Conservation (phyloP, 2,888 invertebrate species). For the Stegophylla sp. region DNA sequence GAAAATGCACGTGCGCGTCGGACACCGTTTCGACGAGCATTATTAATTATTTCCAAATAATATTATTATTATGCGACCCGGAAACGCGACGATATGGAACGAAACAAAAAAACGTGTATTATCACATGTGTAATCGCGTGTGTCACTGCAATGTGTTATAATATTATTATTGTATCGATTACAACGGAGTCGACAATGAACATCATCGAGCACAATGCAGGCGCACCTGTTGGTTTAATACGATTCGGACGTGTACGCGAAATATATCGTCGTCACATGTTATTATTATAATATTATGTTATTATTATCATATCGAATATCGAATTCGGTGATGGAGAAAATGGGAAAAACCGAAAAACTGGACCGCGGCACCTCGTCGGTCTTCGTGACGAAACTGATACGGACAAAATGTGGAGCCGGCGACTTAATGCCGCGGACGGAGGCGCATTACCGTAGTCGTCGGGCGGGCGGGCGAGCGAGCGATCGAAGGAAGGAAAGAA, state of each 20-base stretch:
- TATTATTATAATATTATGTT: too few species aligned
- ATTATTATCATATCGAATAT: not conserved
- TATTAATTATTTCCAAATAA: too few species aligned
- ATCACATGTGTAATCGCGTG: not conserved
- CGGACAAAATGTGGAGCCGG: too few species aligned
- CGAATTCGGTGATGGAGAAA: not conserved
- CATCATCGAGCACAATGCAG: too few species aligned
- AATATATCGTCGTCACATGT: too few species aligned
- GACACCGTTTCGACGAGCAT: constrained; percentile 63
- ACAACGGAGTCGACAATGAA: too few species aligned
- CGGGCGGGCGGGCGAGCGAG: not conserved
- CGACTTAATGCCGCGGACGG: not conserved
- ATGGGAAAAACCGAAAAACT: not conserved
- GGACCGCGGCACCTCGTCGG: not conserved
- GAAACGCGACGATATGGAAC: not conserved
- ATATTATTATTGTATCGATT: not conserved
- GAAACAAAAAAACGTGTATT: too few species aligned
- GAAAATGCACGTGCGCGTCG: constrained; percentile 63
- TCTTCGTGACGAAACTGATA: constrained; percentile 17
- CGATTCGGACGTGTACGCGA: too few species aligned
- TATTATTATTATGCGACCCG: too few species aligned
- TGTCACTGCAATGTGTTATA: not conserved
- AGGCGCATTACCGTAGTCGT: not conserved
- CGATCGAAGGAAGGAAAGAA: not conserved
- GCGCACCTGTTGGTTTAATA: too few species aligned